Conservation (phyloP, 2,888 invertebrate genomes). For the Embidobia sp. region DNA sequence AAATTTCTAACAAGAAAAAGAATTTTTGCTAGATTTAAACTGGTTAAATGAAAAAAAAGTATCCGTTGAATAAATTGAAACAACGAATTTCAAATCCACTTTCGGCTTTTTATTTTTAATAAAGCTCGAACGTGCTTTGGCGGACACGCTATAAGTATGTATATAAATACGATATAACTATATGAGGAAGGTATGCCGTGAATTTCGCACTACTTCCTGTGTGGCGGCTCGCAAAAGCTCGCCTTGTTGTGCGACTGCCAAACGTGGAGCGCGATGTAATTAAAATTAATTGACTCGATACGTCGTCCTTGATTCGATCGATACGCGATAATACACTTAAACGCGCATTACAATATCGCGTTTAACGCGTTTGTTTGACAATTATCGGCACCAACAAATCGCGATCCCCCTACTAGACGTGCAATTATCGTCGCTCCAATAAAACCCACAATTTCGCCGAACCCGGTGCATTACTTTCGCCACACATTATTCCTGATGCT, state of each 20-base stretch:
- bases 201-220: slow-evolving; percentile 66
- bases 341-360: slow-evolving; percentile 23
- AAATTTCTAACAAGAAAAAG: too few relatives aligned
- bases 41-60: too few relatives aligned
- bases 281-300: slow-evolving; percentile 69
- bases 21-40: too few relatives aligned
- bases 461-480: too few relatives aligned
- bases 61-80: too few relatives aligned
- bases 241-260: slow-evolving; percentile 65
- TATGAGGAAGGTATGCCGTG: slow-evolving; percentile 55
- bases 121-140: too few relatives aligned
- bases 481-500: background rate
- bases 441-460: too few relatives aligned
- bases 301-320: slow-evolving; percentile 66
- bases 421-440: too few relatives aligned
- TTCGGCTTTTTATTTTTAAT: too few relatives aligned
- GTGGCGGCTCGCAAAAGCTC: slow-evolving; percentile 39
- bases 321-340: slow-evolving; percentile 34
- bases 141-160: background rate
- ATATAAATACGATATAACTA: background rate
- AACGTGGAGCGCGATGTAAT: slow-evolving; percentile 67
- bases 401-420: slow-evolving; percentile 3
- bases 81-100: too few relatives aligned
- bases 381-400: slow-evolving; percentile 22
- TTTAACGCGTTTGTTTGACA: slow-evolving; percentile 23